Evolutionary conservation across 1,140 invertebrate species (phyloP), one percentile per base, ranked within the genome.

Genomic region (Ephestia elutella): DNA sequence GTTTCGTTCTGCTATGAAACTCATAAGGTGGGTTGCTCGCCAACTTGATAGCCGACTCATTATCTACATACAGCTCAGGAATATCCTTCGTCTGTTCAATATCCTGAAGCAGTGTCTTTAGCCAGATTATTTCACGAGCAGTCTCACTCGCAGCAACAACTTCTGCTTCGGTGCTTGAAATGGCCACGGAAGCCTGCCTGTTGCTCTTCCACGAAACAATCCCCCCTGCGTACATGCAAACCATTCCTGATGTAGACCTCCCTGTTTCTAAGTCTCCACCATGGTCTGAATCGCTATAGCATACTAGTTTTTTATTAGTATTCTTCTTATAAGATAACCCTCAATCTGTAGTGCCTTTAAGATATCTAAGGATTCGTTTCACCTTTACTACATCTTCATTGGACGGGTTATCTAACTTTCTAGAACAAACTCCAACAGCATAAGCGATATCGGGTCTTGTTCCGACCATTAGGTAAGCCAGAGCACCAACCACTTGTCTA

Each of bases 151-250:
- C 75, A 13, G 81, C 82, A 9, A 89, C 69, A 57, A 87, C 72
- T 68, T 90, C 86, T 18, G 88, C 80, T 75, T 90, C 86, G 8
- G 77, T 82, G 3, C 74, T 76, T 11, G 78, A 81, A 10, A 75
- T 72, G 17, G 81, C 64, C 3, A 80, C 71, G 35, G 68, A 68
- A 17, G 63, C 54, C 64, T 82, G 78, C 44, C 70, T 62, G 53
- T 78, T 66, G 65, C 73, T 80, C 28, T 68, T 38, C 73, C 78
- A 84, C 18, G 70, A 71, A 54, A 81, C 62, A 11, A 60, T 62
- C 50, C 68, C 75, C 56, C 76, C 79, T 15, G 71, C 49, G 57
- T 70, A 78, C 9, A 58, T 61, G 7, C 75, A 65, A 0, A 75
- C 62, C 9, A 73, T 61, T 59, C 71, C 73, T 18, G 68, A 65